A percentile compares a stretch with the other conserved stretches of the same genome.
Evolutionary conservation across 2,113 vertebrate genomes (phyloP).

Genomic region (Hystrix brachyura): DNA sequence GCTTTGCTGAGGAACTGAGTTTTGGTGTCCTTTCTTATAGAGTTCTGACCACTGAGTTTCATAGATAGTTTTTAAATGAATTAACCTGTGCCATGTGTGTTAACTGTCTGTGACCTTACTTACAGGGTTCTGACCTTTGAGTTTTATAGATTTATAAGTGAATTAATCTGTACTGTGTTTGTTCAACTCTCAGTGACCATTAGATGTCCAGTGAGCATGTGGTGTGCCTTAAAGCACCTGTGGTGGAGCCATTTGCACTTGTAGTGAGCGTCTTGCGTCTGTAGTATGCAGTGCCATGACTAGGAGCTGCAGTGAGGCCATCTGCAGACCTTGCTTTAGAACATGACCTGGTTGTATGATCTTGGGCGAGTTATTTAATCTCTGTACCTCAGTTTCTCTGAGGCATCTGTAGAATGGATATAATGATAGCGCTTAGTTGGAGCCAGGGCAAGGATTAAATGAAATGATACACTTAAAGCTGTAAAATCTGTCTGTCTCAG

Average conservation of each 20-base stretch:
- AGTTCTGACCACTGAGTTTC: slow-evolving; percentile 11
- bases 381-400: slow-evolving; percentile 7
- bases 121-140: too few relatives aligned
- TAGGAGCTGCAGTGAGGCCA: not conserved
- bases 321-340: not conserved
- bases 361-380: slow-evolving; percentile 6
- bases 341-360: not conserved
- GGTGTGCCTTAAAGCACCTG: not conserved
- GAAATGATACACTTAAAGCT: not conserved
- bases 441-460: not conserved
- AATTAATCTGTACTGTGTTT: not conserved
- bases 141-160: slow-evolving; percentile 2
- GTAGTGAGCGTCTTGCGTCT: not conserved
- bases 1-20: not conserved
- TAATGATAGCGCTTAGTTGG: slow-evolving; percentile 1
- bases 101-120: not conserved
- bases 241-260: not conserved
- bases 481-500: not conserved
- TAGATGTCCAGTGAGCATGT: not conserved
- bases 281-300: not conserved
- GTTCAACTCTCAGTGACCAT: not conserved
- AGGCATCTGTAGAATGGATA: slow-evolving; percentile 21
- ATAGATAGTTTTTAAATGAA: slow-evolving; percentile 7
- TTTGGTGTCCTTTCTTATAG: slow-evolving; percentile 13
- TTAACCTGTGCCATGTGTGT: not conserved